Conservation (phyloP, 2,797 vertebrate genomes). For the Trachops cirrhosus region DNA sequence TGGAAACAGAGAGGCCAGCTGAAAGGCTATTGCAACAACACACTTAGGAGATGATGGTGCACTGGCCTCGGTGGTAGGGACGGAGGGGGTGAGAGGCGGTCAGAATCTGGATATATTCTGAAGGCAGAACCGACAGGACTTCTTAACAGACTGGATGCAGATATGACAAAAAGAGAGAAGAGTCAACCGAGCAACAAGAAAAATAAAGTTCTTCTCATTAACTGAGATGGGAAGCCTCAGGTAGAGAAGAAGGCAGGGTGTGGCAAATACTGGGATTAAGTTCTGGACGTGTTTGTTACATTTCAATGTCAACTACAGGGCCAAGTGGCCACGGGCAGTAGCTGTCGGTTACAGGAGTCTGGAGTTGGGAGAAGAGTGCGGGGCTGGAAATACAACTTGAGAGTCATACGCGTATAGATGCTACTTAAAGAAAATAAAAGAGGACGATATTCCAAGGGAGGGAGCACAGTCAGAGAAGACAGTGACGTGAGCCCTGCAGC, state of each 20-base stretch:
- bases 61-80: neutral
- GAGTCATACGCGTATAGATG: neutral
- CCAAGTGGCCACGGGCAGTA: neutral
- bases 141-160: neutral
- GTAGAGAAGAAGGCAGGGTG: neutral
- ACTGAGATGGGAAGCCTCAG: neutral
- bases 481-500: neutral
- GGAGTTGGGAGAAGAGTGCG: neutral
- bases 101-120: neutral
- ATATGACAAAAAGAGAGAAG: neutral
- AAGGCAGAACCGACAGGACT: neutral
- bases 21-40: neutral
- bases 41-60: neutral
- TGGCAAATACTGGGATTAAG: neutral
- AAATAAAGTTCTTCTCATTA: neutral
- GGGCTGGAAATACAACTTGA: neutral
- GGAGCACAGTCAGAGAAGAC: neutral
- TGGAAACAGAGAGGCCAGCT: neutral
- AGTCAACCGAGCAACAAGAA: neutral
- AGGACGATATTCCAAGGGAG: neutral
- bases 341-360: neutral
- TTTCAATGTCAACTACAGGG: neutral
- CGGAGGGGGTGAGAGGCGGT: neutral
- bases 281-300: no score
- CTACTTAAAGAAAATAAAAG: neutral